Base-by-base conservation (phyloP, 2,888 invertebrate species). In the Drosophila greeni region DNA sequence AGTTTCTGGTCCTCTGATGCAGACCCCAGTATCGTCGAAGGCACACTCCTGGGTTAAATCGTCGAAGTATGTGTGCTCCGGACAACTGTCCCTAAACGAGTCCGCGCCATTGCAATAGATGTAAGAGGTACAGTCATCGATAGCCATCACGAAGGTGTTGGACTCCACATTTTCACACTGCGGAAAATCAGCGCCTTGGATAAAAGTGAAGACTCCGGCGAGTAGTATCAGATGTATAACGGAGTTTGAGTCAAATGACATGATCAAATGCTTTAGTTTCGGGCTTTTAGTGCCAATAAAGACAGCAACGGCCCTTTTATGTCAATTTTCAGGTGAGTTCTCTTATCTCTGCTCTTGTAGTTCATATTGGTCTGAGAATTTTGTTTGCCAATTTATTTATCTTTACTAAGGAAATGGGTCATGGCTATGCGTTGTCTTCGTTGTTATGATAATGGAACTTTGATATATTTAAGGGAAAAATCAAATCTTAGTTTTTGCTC, bases 61-160 rank as follows among this genome's bases (percentile, higher is more conserved):
- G 66, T 86, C 75, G 26, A 86, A 86, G 45, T 83, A 85, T 1
- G 82, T 85, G 14, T 73, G 66, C 8, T 73, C 58, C 1, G 86
- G 82, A 48, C 86, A 86, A 14, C 65, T 74, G 52, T 81, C 85
- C 18, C 74, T 54, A 16, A 79, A 80, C 12, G 86, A 85, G 36
- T 72, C 58, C 14, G 60, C 76, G 6, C 71, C 76, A 29, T 74
- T 77, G 48, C 86, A 86, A 33, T 86, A 85, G 43, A 86, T 81
- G 47, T 84, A 86, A 5, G 75, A 72, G 1, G 68, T 51, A 29
- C 86, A 86, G 54, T 86, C 82, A 0, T 82, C 75, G 12, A 59
- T 53, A 12, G 65, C 66, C 42, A 78, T 70, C 6, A 86, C 56
- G 65, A 83, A 84, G 0, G 77, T 81, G 16, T 78, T 75, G 7